Evolutionary conservation across 2,113 vertebrate genomes (phyloP).

Genomic region (Amblyopsis rosae): DNA sequence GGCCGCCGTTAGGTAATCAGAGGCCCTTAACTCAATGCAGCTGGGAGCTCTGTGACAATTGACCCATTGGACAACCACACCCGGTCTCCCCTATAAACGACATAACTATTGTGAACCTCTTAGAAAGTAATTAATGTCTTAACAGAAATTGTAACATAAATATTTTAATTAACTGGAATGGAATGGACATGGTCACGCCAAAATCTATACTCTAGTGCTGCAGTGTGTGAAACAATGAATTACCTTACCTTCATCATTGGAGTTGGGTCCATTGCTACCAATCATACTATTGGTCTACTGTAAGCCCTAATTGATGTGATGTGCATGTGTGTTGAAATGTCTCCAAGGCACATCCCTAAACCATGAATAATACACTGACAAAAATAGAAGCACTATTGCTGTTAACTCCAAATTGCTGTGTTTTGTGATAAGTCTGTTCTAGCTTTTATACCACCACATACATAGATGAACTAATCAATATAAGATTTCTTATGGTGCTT

Average conservation of each 20-base stretch:
- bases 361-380: conserved; percentile 63
- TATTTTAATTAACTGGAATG: too few relatives aligned
- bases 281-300: conserved; percentile 40
- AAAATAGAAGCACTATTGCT: conserved; percentile 51
- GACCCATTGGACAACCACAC: too few relatives aligned
- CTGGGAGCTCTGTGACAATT: too few relatives aligned
- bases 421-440: conserved; percentile 35
- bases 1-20: too few relatives aligned
- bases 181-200: conserved; percentile 14
- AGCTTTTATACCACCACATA: conserved; percentile 16
- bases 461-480: not conserved
- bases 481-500: conserved; percentile 25
- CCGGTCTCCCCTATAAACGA: too few relatives aligned
- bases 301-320: not conserved
- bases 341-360: conserved; percentile 55
- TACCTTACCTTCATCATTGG: conserved; percentile 15
- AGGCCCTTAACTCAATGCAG: too few relatives aligned
- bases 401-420: conserved; percentile 36
- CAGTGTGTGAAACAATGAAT: conserved; percentile 8
- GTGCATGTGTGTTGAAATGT: conserved; percentile 1
- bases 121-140: too few relatives aligned
- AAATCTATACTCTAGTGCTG: conserved; percentile 15
- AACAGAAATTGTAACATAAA: too few relatives aligned
- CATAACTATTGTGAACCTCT: too few relatives aligned
- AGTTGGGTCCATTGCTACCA: conserved; percentile 22